Base-by-base conservation (phyloP, 1,140 invertebrate species). In the Orchestia grillus region DNA sequence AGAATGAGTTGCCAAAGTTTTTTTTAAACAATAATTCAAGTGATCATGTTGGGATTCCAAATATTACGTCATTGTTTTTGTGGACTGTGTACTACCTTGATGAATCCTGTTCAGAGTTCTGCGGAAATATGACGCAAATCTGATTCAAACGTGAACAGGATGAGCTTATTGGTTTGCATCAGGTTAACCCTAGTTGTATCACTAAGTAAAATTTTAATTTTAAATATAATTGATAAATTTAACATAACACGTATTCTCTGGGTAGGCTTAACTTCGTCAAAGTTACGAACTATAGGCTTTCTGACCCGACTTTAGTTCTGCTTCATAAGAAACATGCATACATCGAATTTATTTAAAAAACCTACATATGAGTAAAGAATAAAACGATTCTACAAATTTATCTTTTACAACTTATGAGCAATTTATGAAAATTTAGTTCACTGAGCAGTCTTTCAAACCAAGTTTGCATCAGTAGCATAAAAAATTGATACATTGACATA, bases 31-130 rank as follows among this genome's bases (percentile, higher is more conserved):
- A 94, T n/a, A 44, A 47, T 47, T 94, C 36, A 45, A 94, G 44
- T 3, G 44, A 6, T 15, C 0, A 28, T 90, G 43, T 53, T 23
- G 6, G 15, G 92, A 47, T 45, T 94, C 36, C 45, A 23, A 44
- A 94, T 44, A 94, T 94, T 94, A 44, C 92, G 92, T 47, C 92
- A 94, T 94, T 94, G 88, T 94, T 45, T 94, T 91, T 43, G 44
- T 44, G 19, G 4, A 42, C 41, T 44, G 92, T 94, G 92, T 94
- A 45, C 92, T 40, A 16, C 43, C 92, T 94, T 94, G 92, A 94
- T 94, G 92, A 94, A 94, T 45, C 92, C 92, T 94, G 92, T 94
- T 94, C 92, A 94, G 92, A 94, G 92, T 94, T 45, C 92, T 94
- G 43, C 92, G 44, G 92, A 94, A 94, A 94, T 94, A 45, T 45